Evolutionary conservation across 2,888 invertebrate species (phyloP).

Genomic region (Oscheius sp.): DNA sequence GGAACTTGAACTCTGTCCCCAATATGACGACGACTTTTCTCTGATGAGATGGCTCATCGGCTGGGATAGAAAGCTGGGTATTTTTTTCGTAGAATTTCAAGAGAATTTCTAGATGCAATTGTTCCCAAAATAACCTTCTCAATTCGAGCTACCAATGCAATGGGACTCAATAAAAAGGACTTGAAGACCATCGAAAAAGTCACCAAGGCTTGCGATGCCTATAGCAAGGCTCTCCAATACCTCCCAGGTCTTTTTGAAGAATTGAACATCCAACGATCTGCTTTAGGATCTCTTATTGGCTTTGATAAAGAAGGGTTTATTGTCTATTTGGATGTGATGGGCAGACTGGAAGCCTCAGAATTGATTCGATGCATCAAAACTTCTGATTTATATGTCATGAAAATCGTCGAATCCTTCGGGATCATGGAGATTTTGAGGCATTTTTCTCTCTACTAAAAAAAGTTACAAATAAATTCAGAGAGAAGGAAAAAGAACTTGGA

Average conservation of each 20-base stretch:
- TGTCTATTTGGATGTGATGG: slow-evolving; percentile 59
- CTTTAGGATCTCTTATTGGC: slow-evolving; percentile 56
- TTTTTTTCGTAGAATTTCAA: background rate
- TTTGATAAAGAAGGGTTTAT: slow-evolving; percentile 61
- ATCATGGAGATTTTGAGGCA: slow-evolving; percentile 61
- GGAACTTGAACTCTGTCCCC: slow-evolving; percentile 57
- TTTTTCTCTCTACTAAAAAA: background rate
- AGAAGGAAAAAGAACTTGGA: slow-evolving; percentile 50
- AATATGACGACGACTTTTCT: slow-evolving; percentile 55
- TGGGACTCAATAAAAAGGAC: slow-evolving; percentile 55
- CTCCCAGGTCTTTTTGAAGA: slow-evolving; percentile 42
- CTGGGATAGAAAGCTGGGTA: slow-evolving; percentile 64
- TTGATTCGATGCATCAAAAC: slow-evolving; percentile 50
- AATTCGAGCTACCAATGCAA: slow-evolving; percentile 54
- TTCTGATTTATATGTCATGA: slow-evolving; percentile 58
- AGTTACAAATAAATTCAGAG: slow-evolving; percentile 20
- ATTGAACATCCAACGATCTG: background rate
- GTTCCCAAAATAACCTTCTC: slow-evolving; percentile 59
- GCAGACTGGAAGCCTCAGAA: slow-evolving; percentile 55
- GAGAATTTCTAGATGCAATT: slow-evolving; percentile 50
- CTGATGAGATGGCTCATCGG: slow-evolving; percentile 64
- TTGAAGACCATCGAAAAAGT: slow-evolving; percentile 55
- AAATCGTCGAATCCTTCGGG: slow-evolving; percentile 64
- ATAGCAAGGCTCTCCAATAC: slow-evolving; percentile 45
- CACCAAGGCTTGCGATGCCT: slow-evolving; percentile 47